Evolutionary conservation across 2,113 vertebrate genomes (phyloP).

Genomic region (Austrofundulus limnaeus): DNA sequence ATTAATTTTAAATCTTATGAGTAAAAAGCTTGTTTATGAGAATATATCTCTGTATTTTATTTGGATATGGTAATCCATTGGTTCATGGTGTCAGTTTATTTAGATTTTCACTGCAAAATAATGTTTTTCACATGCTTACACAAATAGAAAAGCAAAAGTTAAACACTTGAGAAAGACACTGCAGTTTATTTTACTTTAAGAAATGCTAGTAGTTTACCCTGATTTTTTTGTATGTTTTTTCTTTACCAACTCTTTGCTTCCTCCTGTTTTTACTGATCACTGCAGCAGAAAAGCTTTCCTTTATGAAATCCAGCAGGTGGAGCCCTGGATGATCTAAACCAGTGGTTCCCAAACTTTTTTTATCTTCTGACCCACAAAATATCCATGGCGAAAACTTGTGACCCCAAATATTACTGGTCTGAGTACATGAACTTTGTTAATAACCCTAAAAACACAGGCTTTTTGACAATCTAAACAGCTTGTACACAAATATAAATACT

Average conservation of each 20-base stretch:
- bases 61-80: neutral
- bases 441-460: too few species aligned
- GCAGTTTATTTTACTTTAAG: neutral
- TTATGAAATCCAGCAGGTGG: slow-evolving; percentile 54
- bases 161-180: neutral
- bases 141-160: neutral
- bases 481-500: too few species aligned
- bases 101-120: neutral
- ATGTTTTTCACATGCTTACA: neutral
- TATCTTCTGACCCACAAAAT: too few species aligned
- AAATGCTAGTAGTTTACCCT: neutral
- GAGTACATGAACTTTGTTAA: too few species aligned
- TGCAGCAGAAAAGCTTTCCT: neutral
- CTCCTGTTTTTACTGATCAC: too few species aligned
- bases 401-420: too few species aligned
- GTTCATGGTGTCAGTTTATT: neutral
- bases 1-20: too few species aligned
- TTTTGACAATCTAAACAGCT: too few species aligned
- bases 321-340: slow-evolving; percentile 25
- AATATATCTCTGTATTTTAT: neutral
- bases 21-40: neutral
- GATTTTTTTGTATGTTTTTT: too few species aligned
- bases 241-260: neutral
- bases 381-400: too few species aligned
- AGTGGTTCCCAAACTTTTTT: too few species aligned